Conservation (phyloP, 2,888 invertebrate genomes). For the Tipula helvola region DNA sequence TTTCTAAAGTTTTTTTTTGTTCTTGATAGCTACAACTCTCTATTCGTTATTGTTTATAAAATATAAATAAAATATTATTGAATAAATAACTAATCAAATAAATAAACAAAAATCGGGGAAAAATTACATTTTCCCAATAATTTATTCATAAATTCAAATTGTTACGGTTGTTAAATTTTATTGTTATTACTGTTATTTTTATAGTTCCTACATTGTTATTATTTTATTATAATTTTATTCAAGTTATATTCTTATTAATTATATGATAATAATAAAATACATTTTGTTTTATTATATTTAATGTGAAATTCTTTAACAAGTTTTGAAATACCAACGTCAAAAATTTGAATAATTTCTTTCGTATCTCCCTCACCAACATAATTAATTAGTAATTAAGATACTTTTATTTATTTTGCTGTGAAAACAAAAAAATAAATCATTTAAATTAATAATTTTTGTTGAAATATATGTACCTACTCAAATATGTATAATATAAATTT, state of each 20-base stretch:
- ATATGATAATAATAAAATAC: not conserved
- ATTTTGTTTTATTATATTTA: not conserved
- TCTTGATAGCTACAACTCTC: not conserved
- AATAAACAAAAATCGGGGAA: not conserved
- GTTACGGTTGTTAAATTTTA: not conserved
- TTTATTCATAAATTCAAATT: not conserved
- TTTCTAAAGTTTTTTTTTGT: not conserved
- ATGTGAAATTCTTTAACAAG: not conserved
- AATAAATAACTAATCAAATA: not conserved
- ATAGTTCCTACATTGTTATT: not conserved
- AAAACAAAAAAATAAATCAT: not conserved
- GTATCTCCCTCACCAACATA: not conserved
- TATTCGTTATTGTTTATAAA: not conserved
- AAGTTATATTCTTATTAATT: not conserved
- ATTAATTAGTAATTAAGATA: not conserved
- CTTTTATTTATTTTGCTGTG: not conserved
- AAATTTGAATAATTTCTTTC: no score
- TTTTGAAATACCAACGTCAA: not conserved
- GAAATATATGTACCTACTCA: not conserved
- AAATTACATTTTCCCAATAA: not conserved
- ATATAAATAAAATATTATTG: not conserved
- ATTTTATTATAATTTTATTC: not conserved
- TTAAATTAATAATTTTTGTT: not conserved
- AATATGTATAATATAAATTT: not conserved
- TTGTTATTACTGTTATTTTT: not conserved